These are phyloP conservation scores for Amiota mariae DNA, from an alignment of 2,888 invertebrate genomes.

Conservation along the genomic window DNA sequence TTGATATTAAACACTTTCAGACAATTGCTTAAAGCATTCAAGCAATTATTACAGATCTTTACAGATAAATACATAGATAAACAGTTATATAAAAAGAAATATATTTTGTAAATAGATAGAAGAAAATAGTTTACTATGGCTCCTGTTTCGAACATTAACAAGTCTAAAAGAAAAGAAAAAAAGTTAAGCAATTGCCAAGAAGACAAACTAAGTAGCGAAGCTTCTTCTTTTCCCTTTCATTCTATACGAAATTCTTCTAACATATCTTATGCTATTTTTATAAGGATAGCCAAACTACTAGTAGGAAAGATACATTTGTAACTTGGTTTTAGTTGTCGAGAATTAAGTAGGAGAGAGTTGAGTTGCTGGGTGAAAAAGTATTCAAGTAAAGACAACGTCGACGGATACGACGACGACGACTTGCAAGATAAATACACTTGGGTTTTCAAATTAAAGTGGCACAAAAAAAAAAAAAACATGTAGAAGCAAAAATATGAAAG, in stretches of 20 bases:
- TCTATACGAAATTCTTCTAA: no score
- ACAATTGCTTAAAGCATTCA: slow-evolving; percentile 1
- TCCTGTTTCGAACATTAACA: no score
- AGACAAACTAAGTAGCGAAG: not conserved
- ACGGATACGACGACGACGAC: slow-evolving; percentile 3
- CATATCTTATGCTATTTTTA: no score
- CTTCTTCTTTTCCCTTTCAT: not conserved
- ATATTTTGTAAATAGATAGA: no score
- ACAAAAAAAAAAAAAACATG: slow-evolving; percentile 47
- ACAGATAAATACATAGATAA: not conserved
- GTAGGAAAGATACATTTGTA: not conserved
- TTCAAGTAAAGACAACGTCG: not conserved
- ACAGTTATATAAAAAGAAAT: not conserved
- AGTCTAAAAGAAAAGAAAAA: not conserved
- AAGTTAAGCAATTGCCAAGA: slow-evolving; percentile 12
- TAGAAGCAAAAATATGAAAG: slow-evolving; percentile 34
- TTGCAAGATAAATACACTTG: slow-evolving; percentile 66
- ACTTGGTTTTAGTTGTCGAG: not conserved
- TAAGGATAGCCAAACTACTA: not conserved
- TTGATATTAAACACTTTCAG: no score
- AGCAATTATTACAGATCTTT: slow-evolving; percentile 1
- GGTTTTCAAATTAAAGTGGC: slow-evolving; percentile 53
- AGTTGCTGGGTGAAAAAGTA: not conserved
- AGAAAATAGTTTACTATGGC: no score
- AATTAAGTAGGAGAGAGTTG: not conserved